Base-by-base conservation (phyloP, 2,797 vertebrate species). In the Pitangus sulphuratus region DNA sequence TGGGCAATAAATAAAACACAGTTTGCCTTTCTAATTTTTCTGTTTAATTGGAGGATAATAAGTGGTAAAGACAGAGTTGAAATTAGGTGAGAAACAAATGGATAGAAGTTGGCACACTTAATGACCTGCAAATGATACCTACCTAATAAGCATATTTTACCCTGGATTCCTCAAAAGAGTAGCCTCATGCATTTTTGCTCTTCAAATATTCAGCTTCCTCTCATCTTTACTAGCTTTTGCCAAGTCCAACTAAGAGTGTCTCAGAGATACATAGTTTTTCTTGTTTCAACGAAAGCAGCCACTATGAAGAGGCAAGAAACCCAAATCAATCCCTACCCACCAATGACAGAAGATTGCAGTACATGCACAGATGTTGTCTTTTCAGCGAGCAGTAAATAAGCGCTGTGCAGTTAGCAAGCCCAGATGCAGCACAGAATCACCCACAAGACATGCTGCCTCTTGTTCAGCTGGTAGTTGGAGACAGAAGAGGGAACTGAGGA, bases 311-410 rank as follows among this genome's bases (percentile, higher is more conserved):
- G 40, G 45, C 72, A 95, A 94, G 76, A 95, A 95, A 88, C 64
- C 37, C 61, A 88, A 88, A 91, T 58, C 79, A 87, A 42, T 75
- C 56, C 60, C 71, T 71, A 42, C 26, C 31, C 78, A 89, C 19
- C 82, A 91, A 39, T 53, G 60, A 33, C 48, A 81, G 82, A 90
- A 94, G 65, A 95, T 11, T 88, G 69, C 79, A 90, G 68, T 45
- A 91, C 30, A 83, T 2, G 15, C 93, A 90, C 95, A 91, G 90
- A 95, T 86, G 85, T 93, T 95, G 76, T 86, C 87, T 94, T 65
- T 93, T 92, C 93, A 94, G 83, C 68, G 84, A 72, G 65, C 64
- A 86, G 87, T 84, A 94, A 93, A 96, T 81, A 95, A 93, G 94
- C 31, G 81, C 54, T 0, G 0, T 2, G 3, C 72, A 89, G 76